These are phyloP conservation scores for Fukomys damarensis DNA, from an alignment of 2,113 vertebrate genomes.

Conservation along the genomic window DNA sequence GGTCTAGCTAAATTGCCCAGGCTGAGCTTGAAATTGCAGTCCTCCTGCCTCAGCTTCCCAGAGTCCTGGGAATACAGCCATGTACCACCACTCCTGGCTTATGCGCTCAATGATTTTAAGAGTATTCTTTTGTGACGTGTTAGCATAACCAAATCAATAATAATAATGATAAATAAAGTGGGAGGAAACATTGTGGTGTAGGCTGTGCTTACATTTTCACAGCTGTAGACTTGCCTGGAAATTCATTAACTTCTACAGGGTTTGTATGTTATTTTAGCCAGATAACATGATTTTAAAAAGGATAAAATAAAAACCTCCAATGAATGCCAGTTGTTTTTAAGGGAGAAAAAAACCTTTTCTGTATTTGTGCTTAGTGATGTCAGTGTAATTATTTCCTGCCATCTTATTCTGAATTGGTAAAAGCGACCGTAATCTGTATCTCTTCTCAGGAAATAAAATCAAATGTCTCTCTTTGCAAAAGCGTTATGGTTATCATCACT, in stretches of 20 bases:
- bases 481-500: neutral
- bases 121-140: no score
- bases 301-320: neutral
- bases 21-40: no score
- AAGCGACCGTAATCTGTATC: neutral
- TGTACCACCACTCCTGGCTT: neutral
- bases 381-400: neutral
- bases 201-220: neutral
- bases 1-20: neutral
- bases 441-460: neutral
- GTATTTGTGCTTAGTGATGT: neutral
- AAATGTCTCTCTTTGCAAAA: neutral
- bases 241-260: fast-evolving
- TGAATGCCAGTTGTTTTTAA: neutral
- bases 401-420: neutral
- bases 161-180: neutral
- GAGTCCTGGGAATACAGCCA: neutral
- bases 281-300: neutral
- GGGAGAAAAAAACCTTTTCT: neutral
- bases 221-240: fast-evolving
- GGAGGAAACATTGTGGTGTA: neutral
- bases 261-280: no score
- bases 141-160: neutral
- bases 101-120: no score
- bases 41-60: neutral